Percentiles rank a stretch among this genome's conserved stretches.
These are phyloP conservation scores for Spondyliosoma cantharus DNA, from an alignment of 2,797 vertebrate genomes.

Conservation along the genomic window DNA sequence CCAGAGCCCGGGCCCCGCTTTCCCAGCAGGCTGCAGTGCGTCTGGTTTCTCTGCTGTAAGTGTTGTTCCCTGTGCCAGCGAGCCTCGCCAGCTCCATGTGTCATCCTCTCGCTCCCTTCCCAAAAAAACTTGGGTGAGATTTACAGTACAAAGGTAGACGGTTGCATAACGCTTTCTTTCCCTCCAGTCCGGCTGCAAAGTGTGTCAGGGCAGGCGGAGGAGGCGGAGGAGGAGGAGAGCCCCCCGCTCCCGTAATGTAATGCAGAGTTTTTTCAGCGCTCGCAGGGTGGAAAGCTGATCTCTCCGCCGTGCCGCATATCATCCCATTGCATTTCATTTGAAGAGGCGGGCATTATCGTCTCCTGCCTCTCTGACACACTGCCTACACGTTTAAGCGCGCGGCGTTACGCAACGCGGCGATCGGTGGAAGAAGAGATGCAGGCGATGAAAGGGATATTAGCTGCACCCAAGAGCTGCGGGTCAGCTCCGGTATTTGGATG, in stretches of 20 bases:
- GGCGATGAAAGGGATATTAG: constrained; percentile 5
- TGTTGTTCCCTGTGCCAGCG: constrained; percentile 50
- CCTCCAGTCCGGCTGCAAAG: constrained; percentile 43
- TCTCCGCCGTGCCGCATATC: constrained; percentile 19
- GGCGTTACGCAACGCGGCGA: constrained; percentile 10
- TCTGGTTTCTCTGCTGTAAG: constrained; percentile 60
- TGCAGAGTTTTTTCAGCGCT: constrained; percentile 22
- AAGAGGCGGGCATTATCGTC: not conserved
- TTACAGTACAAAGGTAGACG: constrained; percentile 72
- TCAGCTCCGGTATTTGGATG: not conserved
- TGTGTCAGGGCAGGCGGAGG: constrained; percentile 52
- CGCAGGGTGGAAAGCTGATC: constrained; percentile 15
- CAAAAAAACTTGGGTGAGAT: constrained; percentile 71
- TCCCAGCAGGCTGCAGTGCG: constrained; percentile 70
- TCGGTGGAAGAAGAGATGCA: constrained; percentile 7
- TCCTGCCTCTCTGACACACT: constrained; percentile 10
- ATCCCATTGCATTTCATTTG: not conserved
- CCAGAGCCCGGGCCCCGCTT: constrained; percentile 60
- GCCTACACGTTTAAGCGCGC: not conserved
- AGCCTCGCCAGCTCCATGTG: constrained; percentile 65
- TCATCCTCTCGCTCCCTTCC: constrained; percentile 57
- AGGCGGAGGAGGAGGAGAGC: constrained; percentile 39
- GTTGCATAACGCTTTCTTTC: constrained; percentile 70
- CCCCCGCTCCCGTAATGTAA: constrained; percentile 15
- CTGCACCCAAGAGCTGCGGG: not conserved